Conservation (phyloP, 2,888 invertebrate species). For the Diogma glabrata region DNA sequence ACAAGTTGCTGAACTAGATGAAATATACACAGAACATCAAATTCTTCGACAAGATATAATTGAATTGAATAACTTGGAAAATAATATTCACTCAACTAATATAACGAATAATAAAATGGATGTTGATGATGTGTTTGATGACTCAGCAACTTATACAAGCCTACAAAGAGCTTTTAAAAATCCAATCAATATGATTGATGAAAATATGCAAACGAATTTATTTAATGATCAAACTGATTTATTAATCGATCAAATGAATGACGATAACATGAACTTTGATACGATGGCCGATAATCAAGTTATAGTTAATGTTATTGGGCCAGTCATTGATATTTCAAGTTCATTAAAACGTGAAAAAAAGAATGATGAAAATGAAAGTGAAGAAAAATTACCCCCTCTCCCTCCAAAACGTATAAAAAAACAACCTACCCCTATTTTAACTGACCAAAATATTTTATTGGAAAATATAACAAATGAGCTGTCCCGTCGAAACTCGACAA, state of each 20-base stretch:
- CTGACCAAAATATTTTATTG: conserved; percentile 10
- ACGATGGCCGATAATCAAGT: conserved; percentile 24
- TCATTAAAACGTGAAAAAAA: conserved; percentile 43
- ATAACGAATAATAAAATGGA: conserved; percentile 35
- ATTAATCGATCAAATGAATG: conserved; percentile 5
- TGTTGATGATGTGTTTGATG: conserved; percentile 55
- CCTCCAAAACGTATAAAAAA: conserved; percentile 69
- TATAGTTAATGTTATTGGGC: conserved; percentile 35
- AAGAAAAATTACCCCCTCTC: conserved; percentile 59
- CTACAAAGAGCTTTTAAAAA: conserved; percentile 78
- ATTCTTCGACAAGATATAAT: conserved; percentile 42
- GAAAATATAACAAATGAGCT: conserved; percentile 1
- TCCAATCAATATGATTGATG: conserved; percentile 54
- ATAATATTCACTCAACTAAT: conserved; percentile 21
- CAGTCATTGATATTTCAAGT: conserved; percentile 39
- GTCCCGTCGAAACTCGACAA: conserved; percentile 15
- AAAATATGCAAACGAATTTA: conserved; percentile 36
- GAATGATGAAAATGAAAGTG: conserved; percentile 40
- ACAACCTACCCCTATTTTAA: conserved; percentile 7
- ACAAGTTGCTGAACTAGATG: conserved; percentile 69
- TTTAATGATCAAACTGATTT: conserved; percentile 19
- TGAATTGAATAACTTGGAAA: conserved; percentile 27
- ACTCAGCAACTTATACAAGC: conserved; percentile 71
- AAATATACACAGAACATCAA: conserved; percentile 65
- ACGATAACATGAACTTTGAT: conserved; percentile 36